A percentile compares a stretch with the other conserved stretches of the same genome.
Conservation (phyloP, 2,797 vertebrate genomes). For the Danio jaintianensis region DNA sequence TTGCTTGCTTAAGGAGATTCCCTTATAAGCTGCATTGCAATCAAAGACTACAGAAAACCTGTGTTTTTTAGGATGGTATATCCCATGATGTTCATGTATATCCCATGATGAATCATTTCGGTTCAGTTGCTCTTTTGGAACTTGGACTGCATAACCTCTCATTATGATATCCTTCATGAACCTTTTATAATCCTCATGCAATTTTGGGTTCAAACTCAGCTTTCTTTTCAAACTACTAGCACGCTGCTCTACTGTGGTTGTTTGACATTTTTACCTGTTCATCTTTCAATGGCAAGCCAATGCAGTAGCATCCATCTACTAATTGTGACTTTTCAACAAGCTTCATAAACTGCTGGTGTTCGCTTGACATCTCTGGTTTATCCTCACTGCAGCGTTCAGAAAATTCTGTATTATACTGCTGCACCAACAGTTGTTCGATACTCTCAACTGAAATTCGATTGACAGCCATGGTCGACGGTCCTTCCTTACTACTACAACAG, state of each 20-base stretch:
- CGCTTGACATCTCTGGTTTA: slow-evolving; percentile 1
- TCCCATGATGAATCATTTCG: background rate
- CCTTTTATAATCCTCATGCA: slow-evolving; percentile 44
- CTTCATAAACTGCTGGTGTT: slow-evolving; percentile 35
- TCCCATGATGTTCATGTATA: background rate
- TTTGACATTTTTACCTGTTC: slow-evolving; percentile 75
- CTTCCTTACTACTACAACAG: background rate
- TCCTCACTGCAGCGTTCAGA: slow-evolving; percentile 1
- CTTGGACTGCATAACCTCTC: slow-evolving; percentile 27
- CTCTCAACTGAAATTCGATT: background rate
- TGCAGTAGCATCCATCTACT: slow-evolving; percentile 27
- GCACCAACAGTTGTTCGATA: slow-evolving; percentile 6
- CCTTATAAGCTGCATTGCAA: background rate
- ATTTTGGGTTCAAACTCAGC: background rate
- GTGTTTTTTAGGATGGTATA: slow-evolving; percentile 4
- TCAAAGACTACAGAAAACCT: background rate
- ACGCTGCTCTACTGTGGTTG: slow-evolving; percentile 65
- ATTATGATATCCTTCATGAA: slow-evolving; percentile 36
- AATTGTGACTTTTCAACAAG: slow-evolving; percentile 9
- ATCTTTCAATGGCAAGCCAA: slow-evolving; percentile 33
- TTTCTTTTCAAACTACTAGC: slow-evolving; percentile 33
- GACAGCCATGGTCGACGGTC: background rate
- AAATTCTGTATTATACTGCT: slow-evolving; percentile 30
- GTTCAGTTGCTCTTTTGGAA: slow-evolving; percentile 1
- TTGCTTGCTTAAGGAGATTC: background rate